Evolutionary conservation across 2,888 invertebrate genomes (phyloP), one percentile per base, ranked within the genome.

Genomic region (Blomia tropicalis): DNA sequence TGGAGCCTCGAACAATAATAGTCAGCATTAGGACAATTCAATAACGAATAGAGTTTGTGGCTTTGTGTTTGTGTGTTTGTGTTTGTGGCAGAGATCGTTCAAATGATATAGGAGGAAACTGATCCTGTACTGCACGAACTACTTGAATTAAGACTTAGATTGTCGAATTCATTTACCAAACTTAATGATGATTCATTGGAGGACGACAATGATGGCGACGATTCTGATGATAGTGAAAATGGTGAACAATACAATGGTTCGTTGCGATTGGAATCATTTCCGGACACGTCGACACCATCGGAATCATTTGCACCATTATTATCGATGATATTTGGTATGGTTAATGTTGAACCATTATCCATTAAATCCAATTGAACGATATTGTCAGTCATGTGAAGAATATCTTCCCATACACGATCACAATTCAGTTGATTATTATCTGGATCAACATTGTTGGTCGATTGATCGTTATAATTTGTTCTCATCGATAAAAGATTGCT

Each of bases 131-230:
- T 22, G 25, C n/a, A 32, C n/a, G 25, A 23, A 30, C 36, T 56
- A 14, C n/a, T 56, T 22, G 56, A 56, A 25, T 56, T 56, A 2
- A 56, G 19, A 36, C 56, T 56, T 31, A 56, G 56, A 31, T 36
- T 56, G 29, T 56, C 56, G 23, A 56, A 56, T 25, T 56, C 56
- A 7, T 27, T 56, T 4, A 56, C 25, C 2, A 56, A 14, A 4
- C 29, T 31, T 2, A 32, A 11, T 31, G 56, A 32, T n/a, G 32
- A 32, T 22, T 47, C 27, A n/a, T 27, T 47, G 11, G 51, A 25
- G 11, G 27, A 32, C 11, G 56, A 56, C n/a, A 19, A 23, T 19
- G 56, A 2, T 31, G 56, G 25, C 5, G 54, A 54, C n/a, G 54
- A 54, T 19, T 4, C 22, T 31, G 54, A 54, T n/a, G 54, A 22